Conservation (phyloP, 92 coral and sea anemone genomes). For the Phymanthus crucifer region DNA sequence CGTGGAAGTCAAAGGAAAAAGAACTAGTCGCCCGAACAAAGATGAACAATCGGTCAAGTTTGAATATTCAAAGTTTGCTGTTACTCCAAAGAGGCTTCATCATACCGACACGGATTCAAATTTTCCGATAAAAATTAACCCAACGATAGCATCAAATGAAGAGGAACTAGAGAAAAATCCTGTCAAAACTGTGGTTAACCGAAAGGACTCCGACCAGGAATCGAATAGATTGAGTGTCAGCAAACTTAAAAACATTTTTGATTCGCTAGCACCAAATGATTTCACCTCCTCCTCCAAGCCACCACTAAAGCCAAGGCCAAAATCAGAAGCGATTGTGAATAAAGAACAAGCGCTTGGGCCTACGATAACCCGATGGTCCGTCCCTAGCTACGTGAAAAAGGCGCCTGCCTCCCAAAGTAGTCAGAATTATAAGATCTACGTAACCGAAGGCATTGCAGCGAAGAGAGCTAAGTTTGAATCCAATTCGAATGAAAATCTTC, state of each 20-base stretch:
- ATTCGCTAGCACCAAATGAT: constrained; percentile 74
- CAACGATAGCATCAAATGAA: constrained; percentile 17
- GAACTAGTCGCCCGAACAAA: constrained; percentile 38
- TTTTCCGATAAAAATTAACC: constrained; percentile 2
- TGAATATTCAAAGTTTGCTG: constrained; percentile 45
- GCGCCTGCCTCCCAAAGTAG: constrained; percentile 30
- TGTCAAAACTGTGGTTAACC: constrained; percentile 38
- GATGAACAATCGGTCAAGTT: constrained; percentile 34
- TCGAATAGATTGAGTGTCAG: constrained; percentile 67
- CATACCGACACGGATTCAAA: constrained; percentile 38
- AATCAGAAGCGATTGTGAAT: constrained; percentile 47
- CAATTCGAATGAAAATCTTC: constrained; percentile 60
- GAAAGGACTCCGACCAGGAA: constrained; percentile 46
- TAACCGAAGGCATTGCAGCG: constrained; percentile 81
- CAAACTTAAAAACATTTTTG: constrained; percentile 76
- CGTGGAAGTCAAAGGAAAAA: constrained; percentile 39
- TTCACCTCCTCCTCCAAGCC: constrained; percentile 34
- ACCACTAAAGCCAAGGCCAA: constrained; percentile 62
- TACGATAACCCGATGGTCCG: constrained; percentile 66
- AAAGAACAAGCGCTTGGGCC: constrained; percentile 35
- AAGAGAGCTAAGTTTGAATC: constrained; percentile 79
- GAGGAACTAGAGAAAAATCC: constrained; percentile 10
- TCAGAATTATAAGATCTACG: constrained; percentile 64
- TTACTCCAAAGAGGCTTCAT: constrained; percentile 60
- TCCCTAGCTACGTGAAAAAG: constrained; percentile 81